Conservation (phyloP, 2,888 invertebrate species). For the Brachyptera risi region DNA sequence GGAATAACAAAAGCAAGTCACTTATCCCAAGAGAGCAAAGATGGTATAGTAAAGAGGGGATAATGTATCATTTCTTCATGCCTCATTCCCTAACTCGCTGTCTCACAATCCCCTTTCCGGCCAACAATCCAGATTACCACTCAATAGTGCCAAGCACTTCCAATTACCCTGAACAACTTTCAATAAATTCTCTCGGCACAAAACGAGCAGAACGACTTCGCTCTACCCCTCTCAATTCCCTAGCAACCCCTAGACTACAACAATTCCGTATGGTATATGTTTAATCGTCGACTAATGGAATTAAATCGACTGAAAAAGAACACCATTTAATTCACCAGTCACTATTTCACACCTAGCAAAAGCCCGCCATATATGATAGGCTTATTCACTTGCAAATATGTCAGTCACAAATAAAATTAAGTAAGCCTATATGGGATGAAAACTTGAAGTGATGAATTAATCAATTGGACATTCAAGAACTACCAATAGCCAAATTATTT, state of each 20-base stretch:
- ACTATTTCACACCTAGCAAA: no score
- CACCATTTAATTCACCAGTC: no score
- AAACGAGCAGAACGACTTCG: neutral
- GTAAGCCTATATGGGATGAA: no score
- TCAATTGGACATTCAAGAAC: no score
- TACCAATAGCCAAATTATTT: no score
- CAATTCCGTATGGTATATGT: slow-evolving; percentile 15
- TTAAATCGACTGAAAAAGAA: slow-evolving; percentile 32
- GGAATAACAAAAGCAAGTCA: neutral
- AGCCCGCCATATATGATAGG: no score
- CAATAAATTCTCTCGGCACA: slow-evolving; percentile 28
- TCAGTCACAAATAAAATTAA: no score
- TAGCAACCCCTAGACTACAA: slow-evolving; percentile 8
- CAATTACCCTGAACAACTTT: slow-evolving; percentile 31
- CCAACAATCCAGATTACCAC: slow-evolving; percentile 31
- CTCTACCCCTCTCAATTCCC: slow-evolving; percentile 1
- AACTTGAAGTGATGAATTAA: no score
- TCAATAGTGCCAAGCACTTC: slow-evolving; percentile 32
- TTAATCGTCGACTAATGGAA: slow-evolving; percentile 33
- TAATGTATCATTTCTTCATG: slow-evolving; percentile 6
- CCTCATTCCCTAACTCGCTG: neutral
- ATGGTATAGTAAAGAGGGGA: neutral
- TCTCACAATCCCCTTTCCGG: no score
- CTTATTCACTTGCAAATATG: no score
- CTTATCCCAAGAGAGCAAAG: neutral